Base-by-base conservation (phyloP, 2,888 invertebrate genomes). In the Dolomedes plantarius region DNA sequence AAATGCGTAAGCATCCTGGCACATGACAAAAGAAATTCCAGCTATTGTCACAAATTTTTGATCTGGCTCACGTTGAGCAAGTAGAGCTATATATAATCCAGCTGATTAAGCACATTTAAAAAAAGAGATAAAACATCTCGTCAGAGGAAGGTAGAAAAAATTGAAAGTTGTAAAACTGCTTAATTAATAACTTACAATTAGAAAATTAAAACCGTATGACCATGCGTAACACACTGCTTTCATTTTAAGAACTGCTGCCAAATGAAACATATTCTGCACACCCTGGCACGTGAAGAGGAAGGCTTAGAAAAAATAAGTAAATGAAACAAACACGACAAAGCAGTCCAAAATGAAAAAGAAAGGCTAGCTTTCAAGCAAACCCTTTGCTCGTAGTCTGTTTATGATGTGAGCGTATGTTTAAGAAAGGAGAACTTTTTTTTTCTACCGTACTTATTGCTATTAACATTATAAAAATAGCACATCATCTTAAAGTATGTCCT, bases 21-120 rank as follows among this genome's bases (percentile, higher is more conserved):
- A 56, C 19, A 23, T 56, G 11, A 56, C 56, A 56, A 56, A 56
- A 56, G 56, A 56, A 56, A 56, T 56, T 56, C 56, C 56, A 56
- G 56, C 56, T 56, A 56, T 56, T 56, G 56, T 56, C 56, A 56
- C 56, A 56, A 56, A 56, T 56, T 56, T 23, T 56, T 16, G 19
- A 56, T 23, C 56, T 56, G 56, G 56, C 56, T 56, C 56, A 23
- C 23, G 23, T 11, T 23, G 56, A 56, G 56, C 56, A 13, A 16
- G 16, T 56, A 5, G 5, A 23, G 23, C 56, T 56, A 56, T 23
- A 56, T 56, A 56, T 56, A 56, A 56, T 56, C 56, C 13, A 56
- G 56, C 56, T 56, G 56, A 56, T 56, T 19, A 23, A 56, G 56
- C 23, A 11, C 11, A 6, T n/a, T 56, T 56, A 23, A 16, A 19